A percentile compares a stretch with the other conserved stretches of the same genome.
phyloP scores from a whole-genome alignment of 2,113 vertebrate species.

The Hippocampus comes region DNA sequence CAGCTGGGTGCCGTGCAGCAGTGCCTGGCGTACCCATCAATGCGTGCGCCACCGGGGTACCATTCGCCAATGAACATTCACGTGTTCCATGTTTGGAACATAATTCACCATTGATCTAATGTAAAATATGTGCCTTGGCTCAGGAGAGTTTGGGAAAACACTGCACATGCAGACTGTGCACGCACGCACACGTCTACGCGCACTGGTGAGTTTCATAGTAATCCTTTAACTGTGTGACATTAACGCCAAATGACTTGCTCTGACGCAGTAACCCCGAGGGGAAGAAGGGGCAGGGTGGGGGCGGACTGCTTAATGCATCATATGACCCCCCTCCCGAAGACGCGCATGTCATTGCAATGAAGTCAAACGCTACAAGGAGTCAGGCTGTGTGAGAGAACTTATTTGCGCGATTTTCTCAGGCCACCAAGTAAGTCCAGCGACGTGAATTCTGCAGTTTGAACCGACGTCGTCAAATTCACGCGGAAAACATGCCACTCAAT shows the following conservation, averaged over 20 bases:
- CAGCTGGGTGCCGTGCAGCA: neutral
- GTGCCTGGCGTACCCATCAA: neutral
- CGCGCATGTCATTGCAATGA: conserved; percentile 34
- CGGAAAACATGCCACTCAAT: neutral
- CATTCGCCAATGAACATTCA: too few species aligned
- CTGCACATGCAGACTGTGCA: neutral
- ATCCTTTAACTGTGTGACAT: conserved; percentile 15
- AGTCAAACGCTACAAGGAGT: conserved; percentile 13
- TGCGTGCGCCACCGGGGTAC: neutral
- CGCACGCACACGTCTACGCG: neutral
- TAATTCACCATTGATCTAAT: neutral
- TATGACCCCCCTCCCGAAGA: conserved; percentile 46
- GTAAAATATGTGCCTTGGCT: neutral
- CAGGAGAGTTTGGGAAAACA: neutral
- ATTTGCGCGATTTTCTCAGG: neutral
- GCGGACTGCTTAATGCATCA: conserved; percentile 33
- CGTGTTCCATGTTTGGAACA: neutral
- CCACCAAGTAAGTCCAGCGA: neutral
- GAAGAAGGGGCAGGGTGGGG: neutral
- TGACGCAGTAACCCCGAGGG: conserved; percentile 21
- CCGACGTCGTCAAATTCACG: neutral
- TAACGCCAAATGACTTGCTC: conserved; percentile 17
- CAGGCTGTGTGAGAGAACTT: neutral
- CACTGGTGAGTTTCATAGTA: neutral
- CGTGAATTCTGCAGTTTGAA: neutral